Evolutionary conservation across 1,140 invertebrate species (phyloP).

Genomic region (Choristoneura fumiferana): DNA sequence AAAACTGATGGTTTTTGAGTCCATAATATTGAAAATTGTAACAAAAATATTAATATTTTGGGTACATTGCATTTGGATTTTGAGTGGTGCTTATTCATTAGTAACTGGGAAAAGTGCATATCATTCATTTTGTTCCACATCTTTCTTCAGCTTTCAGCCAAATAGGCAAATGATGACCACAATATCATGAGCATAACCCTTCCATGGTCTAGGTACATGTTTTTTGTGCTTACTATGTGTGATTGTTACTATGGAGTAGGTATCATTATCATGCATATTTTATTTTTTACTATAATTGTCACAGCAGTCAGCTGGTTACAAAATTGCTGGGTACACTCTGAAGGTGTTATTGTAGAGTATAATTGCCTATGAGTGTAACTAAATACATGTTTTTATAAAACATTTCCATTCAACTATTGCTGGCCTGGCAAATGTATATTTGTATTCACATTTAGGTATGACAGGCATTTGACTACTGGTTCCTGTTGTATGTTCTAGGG

Average conservation of each 20-base stretch:
- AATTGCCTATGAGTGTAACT: slow-evolving; percentile 3
- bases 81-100: slow-evolving; percentile 5
- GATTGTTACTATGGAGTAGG: background rate
- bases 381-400: slow-evolving; percentile 15
- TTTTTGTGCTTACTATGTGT: too few species aligned
- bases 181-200: too few species aligned
- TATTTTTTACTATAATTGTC: slow-evolving; percentile 1
- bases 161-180: too few species aligned
- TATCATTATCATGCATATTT: slow-evolving; percentile 11
- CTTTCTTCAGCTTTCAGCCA: too few species aligned
- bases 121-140: background rate
- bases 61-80: background rate
- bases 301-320: background rate
- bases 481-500: slow-evolving; percentile 71
- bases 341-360: slow-evolving; percentile 14
- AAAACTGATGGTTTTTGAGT: too few species aligned
- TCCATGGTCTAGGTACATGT: too few species aligned
- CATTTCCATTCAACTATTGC: slow-evolving; percentile 15
- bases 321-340: slow-evolving; percentile 9
- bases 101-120: background rate
- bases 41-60: slow-evolving; percentile 16
- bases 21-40: too few species aligned
- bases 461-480: slow-evolving; percentile 6
- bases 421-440: background rate
- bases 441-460: background rate